Base-by-base conservation (phyloP, 1,140 invertebrate genomes). In the Aphidius gifuensis region DNA sequence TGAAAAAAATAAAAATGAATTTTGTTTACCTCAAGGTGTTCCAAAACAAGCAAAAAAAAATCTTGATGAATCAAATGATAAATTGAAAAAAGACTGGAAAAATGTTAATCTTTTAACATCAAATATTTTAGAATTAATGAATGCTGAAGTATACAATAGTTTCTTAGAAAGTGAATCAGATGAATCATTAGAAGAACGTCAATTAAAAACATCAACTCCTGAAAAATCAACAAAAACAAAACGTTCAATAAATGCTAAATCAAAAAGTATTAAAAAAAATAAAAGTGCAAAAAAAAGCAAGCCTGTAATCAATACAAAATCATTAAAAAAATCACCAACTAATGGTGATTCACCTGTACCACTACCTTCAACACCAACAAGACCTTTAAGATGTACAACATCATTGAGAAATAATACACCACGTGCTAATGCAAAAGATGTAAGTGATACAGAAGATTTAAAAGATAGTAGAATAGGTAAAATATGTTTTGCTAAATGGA, bases 401-500 rank as follows among this genome's bases (percentile, higher is more conserved):
- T 54, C 42, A 11, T 11, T 64, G n/a, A 62, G 60, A 39, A 65
- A 49, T 60, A 43, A 58, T 16, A 62, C 64, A 40, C 61, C 61
- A 21, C 23, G 23, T 32, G 2, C 23, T 32, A 32, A 32, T 32
- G 23, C 4, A 32, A 32, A 32, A 32, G 23, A 32, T 32, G 16
- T 16, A 16, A 16, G 16, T 16, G 16, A 16, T 16, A 43, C 50
- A 6, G 40, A 48, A 42, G 59, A 65, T 23, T 43, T 51, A 9
- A 63, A 9, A 5, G 68, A 76, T 38, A 63, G 69, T 6, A 46
- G 76, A 4, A 76, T 82, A 1, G 83, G 83, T 1, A 84, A 82
- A 6, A 71, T 81, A 0, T 85, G 86, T 0, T 79, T 87, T 54
- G 86, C 85, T 0, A 85, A 85, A 73, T 87, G 86, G 85, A 82